Evolutionary conservation across 2,113 vertebrate genomes (phyloP), one percentile per base, ranked within the genome.

Genomic region (Lophochroa leadbeateri): DNA sequence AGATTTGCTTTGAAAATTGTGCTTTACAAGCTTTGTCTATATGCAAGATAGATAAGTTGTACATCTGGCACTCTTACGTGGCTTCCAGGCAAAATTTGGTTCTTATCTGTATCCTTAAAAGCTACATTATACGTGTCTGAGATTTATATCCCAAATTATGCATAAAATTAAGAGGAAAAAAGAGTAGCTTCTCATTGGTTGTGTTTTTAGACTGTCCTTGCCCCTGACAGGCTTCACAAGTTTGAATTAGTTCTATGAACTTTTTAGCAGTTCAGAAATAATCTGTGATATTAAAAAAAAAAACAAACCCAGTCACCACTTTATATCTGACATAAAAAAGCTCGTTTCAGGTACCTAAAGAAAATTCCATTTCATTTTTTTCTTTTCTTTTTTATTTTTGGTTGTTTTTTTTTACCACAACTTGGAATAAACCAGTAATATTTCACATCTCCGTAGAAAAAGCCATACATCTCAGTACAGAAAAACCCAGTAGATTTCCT

Each of bases 391-490:
- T 52, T 52, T 28, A 47, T 23, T 47, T 47, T 47, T 47, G 46
- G 2, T 47, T 21, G 5, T 23, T 47, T 11, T 37, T 39, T 29
- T 13, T 31, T 0, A 1, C 2, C 8, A 18, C 3, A 47, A 2
- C 9, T n/a, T 82, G 13, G 20, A 79, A 80, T 52, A 52, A 82
- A 79, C 1, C 1, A 11, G 10, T 43, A 76, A 28, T 20, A 68
- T 43, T 86, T 86, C 19, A 71, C 10, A 52, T 2, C 2, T 67
- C 11, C 72, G 2, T 23, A 69, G 52, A 39, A 71, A 85, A 85
- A 76, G 1, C 3, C 15, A 29, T 21, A 2, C 6, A 24, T 27
- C 5, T 74, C 23, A 58, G 20, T 13, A 64, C 20, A 9, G 7
- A 29, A 43, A 64, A 50, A 10, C 11, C 5, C 13, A 24, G 6